Conservation (phyloP, 2,888 invertebrate genomes). For the Congeria kusceri region DNA sequence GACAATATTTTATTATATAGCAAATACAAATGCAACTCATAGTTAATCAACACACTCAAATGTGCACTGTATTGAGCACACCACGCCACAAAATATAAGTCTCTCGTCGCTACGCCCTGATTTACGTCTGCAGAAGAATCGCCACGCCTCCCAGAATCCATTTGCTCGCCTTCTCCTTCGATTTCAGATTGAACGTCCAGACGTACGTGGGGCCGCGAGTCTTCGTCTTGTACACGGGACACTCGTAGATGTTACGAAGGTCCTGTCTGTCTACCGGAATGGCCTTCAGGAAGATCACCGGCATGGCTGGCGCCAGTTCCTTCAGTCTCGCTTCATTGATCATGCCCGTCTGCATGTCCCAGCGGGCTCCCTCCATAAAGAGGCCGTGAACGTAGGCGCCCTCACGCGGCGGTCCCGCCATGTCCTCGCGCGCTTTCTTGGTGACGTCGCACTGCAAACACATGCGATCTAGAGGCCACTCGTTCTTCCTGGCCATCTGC, state of each 20-base stretch:
- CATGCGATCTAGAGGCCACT: conserved; percentile 98
- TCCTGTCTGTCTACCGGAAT: conserved; percentile 95
- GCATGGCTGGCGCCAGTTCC: conserved; percentile 96
- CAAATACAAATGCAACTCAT: too few species aligned
- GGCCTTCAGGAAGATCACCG: conserved; percentile 95
- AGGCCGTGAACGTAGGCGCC: conserved; percentile 97
- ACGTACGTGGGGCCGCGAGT: conserved; percentile 97
- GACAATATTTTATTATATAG: too few species aligned
- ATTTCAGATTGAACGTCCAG: conserved; percentile 98
- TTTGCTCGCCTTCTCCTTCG: conserved; percentile 97
- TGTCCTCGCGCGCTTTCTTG: conserved; percentile 97
- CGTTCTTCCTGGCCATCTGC: conserved; percentile 95
- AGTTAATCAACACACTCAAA: too few species aligned
- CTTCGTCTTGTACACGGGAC: conserved; percentile 97
- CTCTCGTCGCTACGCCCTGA: background rate
- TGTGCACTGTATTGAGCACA: too few species aligned
- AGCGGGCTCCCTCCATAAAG: conserved; percentile 96
- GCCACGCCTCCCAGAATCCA: conserved; percentile 98
- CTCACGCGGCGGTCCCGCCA: conserved; percentile 91
- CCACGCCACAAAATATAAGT: too few species aligned
- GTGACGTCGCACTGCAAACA: conserved; percentile 98
- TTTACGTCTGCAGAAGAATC: conserved; percentile 93
- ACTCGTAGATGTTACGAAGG: conserved; percentile 96
- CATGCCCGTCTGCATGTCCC: conserved; percentile 96
- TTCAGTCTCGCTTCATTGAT: conserved; percentile 96